phyloP scores from a whole-genome alignment of 2,113 vertebrate genomes.

The Sinocyclocheilus rhinocerous region DNA sequence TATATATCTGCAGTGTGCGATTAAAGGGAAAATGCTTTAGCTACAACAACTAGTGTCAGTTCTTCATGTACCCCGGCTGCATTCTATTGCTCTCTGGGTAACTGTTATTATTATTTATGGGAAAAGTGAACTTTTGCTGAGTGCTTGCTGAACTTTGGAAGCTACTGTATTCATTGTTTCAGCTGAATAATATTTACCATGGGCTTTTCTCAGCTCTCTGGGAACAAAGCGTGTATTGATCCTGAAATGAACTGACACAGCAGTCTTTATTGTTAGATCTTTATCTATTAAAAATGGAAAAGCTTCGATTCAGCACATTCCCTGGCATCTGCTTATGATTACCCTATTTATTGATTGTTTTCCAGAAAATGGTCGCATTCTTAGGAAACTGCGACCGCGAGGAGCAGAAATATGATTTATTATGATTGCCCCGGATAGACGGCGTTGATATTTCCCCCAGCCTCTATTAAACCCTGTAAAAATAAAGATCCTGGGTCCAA shows the following conservation, averaged over 20 bases:
- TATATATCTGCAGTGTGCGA: background rate
- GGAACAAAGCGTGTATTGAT: conserved; percentile 99
- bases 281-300: conserved; percentile 99
- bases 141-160: conserved; percentile 79
- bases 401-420: conserved; percentile 93
- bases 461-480: conserved; percentile 24
- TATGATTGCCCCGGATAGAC: conserved; percentile 78
- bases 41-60: background rate
- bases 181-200: conserved; percentile 94
- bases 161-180: conserved; percentile 90
- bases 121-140: conserved; percentile 71
- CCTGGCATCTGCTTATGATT: conserved; percentile 92
- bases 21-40: background rate
- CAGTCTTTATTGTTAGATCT: conserved; percentile 99
- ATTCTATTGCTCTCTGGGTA: conserved; percentile 58
- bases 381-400: conserved; percentile 86
- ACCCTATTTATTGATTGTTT: conserved; percentile 98
- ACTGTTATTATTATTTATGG: conserved; percentile 69
- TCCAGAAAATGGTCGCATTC: conserved; percentile 92
- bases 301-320: conserved; percentile 99
- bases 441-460: conserved; percentile 41
- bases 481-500: conserved; percentile 35
- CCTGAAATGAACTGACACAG: conserved; percentile 98
- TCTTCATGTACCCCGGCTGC: background rate
- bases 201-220: conserved; percentile 89